A percentile compares a stretch with the other conserved stretches of the same genome.
Conservation (phyloP, 2,888 invertebrate species). For the Diogma glabrata region DNA sequence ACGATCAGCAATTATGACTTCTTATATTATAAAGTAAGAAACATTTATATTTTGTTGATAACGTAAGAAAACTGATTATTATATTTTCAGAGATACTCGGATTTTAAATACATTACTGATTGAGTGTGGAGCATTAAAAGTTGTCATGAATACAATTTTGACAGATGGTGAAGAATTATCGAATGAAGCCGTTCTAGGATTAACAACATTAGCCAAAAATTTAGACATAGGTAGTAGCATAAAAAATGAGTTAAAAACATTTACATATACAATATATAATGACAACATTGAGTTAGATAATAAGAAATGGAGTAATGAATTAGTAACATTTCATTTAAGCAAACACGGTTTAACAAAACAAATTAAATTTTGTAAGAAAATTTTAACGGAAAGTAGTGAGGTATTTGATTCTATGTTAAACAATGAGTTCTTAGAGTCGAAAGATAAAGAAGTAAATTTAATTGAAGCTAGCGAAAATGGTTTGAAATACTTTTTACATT, state of each 20-base stretch:
- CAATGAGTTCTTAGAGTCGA: conserved; percentile 33
- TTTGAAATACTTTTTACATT: conserved; percentile 32
- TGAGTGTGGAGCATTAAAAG: conserved; percentile 30
- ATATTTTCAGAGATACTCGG: conserved; percentile 23
- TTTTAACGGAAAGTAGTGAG: conserved; percentile 32
- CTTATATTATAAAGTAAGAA: conserved; percentile 28
- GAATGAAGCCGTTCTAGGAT: conserved; percentile 31
- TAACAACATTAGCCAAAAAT: conserved; percentile 29
- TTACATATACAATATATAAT: conserved; percentile 3
- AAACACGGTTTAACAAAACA: conserved; percentile 10
- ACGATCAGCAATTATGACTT: conserved; percentile 32
- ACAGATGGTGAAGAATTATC: conserved; percentile 28
- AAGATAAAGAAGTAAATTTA: conserved; percentile 33
- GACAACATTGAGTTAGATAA: neutral
- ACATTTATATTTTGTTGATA: neutral
- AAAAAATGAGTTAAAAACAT: conserved; percentile 28
- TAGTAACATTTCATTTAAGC: neutral
- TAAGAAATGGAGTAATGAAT: neutral
- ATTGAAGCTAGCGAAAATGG: conserved; percentile 30
- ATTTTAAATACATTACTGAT: conserved; percentile 31
- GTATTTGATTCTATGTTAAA: conserved; percentile 36
- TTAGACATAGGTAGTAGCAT: conserved; percentile 23
- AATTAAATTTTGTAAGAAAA: conserved; percentile 28
- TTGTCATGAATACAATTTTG: conserved; percentile 29
- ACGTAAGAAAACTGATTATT: neutral